Percentiles rank a stretch among this genome's conserved stretches.
phyloP scores from a whole-genome alignment of 2,113 vertebrate genomes.

The Alethe castanea region DNA sequence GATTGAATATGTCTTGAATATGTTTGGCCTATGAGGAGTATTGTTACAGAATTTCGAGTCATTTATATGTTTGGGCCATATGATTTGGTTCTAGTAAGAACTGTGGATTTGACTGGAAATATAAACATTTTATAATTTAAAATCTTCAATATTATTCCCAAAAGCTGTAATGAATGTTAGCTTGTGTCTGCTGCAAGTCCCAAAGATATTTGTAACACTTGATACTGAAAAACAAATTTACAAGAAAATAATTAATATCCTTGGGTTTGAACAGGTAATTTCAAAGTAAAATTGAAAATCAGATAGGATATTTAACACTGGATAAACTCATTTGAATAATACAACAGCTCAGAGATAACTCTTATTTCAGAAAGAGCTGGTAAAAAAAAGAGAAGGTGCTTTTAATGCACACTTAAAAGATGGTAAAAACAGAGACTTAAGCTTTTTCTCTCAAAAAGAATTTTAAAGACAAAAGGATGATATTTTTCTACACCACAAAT shows the following conservation, averaged over 20 bases:
- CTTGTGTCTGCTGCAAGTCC: not conserved
- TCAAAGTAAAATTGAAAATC: constrained; percentile 8
- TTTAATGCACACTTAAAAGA: not conserved
- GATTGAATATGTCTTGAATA: not conserved
- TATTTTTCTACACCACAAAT: not conserved
- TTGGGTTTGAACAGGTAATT: not conserved
- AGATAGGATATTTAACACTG: not conserved
- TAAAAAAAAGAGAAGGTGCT: not conserved
- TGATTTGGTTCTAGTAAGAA: not conserved
- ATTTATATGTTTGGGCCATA: not conserved
- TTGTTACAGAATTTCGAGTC: not conserved
- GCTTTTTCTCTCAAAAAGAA: not conserved
- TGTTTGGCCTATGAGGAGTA: not conserved
- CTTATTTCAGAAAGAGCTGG: not conserved
- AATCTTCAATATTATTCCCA: not conserved
- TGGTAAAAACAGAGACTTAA: not conserved
- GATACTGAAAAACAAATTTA: not conserved
- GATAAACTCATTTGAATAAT: not conserved
- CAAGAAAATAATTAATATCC: not conserved
- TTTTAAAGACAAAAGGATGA: not conserved
- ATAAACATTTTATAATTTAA: not conserved
- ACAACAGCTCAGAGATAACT: not conserved
- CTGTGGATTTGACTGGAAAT: not conserved
- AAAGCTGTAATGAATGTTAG: not conserved
- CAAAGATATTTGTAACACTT: not conserved